These are phyloP conservation scores for Aquatica leii DNA, from an alignment of 2,888 invertebrate genomes.

Conservation along the genomic window DNA sequence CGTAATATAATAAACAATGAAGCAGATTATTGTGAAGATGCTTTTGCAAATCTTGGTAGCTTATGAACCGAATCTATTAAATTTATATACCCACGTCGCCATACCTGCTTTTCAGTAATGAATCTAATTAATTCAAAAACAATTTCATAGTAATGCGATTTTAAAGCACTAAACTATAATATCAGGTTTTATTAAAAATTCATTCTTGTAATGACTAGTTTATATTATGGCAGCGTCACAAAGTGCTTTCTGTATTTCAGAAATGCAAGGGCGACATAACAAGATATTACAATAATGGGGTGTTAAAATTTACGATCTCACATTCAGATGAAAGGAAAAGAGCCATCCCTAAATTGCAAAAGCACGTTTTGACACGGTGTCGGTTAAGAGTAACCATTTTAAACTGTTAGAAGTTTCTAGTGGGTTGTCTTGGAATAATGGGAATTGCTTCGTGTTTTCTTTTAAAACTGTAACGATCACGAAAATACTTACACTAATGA, in stretches of 20 bases:
- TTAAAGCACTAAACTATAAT: not conserved
- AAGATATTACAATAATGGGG: constrained; percentile 22
- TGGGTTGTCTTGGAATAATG: constrained; percentile 8
- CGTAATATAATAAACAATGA: too few species aligned
- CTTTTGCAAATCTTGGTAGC: too few species aligned
- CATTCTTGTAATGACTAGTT: too few species aligned
- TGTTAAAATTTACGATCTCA: constrained; percentile 24
- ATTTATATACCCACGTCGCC: not conserved
- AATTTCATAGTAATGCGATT: not conserved
- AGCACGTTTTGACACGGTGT: constrained; percentile 24
- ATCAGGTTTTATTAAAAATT: too few species aligned
- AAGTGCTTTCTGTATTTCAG: not conserved
- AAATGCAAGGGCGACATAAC: constrained; percentile 10
- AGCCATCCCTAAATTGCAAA: constrained; percentile 19
- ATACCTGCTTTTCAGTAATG: not conserved
- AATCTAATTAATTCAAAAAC: constrained; percentile 9
- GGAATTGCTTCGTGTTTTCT: not conserved
- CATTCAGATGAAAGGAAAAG: constrained; percentile 8
- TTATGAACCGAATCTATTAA: too few species aligned
- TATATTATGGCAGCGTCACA: too few species aligned
- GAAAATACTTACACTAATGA: too few species aligned
- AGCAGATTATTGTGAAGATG: too few species aligned
- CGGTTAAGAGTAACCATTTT: constrained; percentile 16
- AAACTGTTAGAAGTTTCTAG: constrained; percentile 23
- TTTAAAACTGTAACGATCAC: too few species aligned